Evolutionary conservation across 2,113 vertebrate genomes (phyloP).

Genomic region (Forbesichthys papilliferus): DNA sequence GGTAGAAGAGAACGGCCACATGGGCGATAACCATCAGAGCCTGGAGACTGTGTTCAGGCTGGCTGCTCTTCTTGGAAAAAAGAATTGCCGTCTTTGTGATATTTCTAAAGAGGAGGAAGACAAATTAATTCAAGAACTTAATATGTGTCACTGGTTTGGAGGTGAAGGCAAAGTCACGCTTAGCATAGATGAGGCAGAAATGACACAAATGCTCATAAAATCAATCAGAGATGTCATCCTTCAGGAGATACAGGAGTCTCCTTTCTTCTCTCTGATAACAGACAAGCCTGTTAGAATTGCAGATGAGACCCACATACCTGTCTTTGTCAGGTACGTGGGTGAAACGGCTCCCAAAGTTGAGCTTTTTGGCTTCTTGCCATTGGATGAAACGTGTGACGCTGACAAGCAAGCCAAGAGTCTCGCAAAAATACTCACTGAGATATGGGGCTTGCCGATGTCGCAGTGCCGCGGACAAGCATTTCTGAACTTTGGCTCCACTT

Average conservation of each 20-base stretch:
- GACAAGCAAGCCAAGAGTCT: slow-evolving; percentile 83
- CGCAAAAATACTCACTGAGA: slow-evolving; percentile 83
- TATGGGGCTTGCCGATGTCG: slow-evolving; percentile 93
- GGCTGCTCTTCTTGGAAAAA: slow-evolving; percentile 68
- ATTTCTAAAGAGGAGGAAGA: slow-evolving; percentile 67
- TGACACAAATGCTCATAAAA: slow-evolving; percentile 83
- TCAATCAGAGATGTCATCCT: slow-evolving; percentile 85
- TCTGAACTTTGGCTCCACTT: slow-evolving; percentile 84
- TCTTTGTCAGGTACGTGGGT: slow-evolving; percentile 88
- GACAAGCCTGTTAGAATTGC: slow-evolving; percentile 86
- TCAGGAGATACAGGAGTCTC: slow-evolving; percentile 87
- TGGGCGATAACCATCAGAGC: slow-evolving; percentile 66
- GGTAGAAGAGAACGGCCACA: slow-evolving; percentile 69
- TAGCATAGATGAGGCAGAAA: slow-evolving; percentile 71
- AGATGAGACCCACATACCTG: slow-evolving; percentile 83
- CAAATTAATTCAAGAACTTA: slow-evolving; percentile 67
- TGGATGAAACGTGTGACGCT: slow-evolving; percentile 76
- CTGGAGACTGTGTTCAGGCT: slow-evolving; percentile 66
- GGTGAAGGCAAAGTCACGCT: slow-evolving; percentile 34
- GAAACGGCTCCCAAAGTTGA: slow-evolving; percentile 88
- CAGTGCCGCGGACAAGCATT: slow-evolving; percentile 93
- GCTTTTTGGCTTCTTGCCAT: slow-evolving; percentile 88
- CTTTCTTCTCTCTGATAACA: slow-evolving; percentile 90
- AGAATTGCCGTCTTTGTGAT: slow-evolving; percentile 51
- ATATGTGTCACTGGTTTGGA: slow-evolving; percentile 73